Conservation (phyloP, 2,113 vertebrate genomes). For the Galbula dea region DNA sequence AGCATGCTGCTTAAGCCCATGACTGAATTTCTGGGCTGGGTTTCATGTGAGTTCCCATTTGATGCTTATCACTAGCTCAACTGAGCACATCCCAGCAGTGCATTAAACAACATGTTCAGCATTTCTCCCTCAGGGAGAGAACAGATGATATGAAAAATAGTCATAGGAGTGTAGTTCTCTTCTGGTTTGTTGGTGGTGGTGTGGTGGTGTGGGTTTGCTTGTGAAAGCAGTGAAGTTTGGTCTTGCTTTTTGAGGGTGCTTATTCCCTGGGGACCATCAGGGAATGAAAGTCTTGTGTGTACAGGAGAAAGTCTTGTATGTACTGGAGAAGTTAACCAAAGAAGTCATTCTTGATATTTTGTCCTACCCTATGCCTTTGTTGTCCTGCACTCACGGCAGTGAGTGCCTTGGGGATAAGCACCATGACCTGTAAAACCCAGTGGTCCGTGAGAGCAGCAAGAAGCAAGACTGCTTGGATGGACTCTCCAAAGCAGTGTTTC, state of each 20-base stretch:
- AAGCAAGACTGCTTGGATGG: neutral
- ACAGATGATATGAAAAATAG: neutral
- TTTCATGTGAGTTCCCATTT: neutral
- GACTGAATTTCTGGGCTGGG: neutral
- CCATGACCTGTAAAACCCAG: neutral
- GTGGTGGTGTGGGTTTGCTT: neutral
- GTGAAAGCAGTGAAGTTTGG: neutral
- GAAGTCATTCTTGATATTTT: neutral
- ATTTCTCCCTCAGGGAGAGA: neutral
- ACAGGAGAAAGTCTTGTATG: neutral
- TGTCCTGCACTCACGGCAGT: neutral
- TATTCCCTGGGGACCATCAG: neutral
- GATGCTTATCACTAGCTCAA: neutral
- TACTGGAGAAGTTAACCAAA: neutral
- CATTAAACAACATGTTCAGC: neutral
- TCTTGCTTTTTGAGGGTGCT: neutral
- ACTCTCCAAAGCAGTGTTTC: neutral
- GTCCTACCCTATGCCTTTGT: neutral
- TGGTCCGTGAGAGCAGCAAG: fast-evolving
- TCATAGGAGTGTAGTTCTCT: fast-evolving
- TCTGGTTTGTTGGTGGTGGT: neutral
- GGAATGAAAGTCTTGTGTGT: neutral
- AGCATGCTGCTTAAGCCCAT: neutral
- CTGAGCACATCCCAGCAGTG: neutral
- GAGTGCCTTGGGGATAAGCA: neutral